Base-by-base conservation (phyloP, 2,888 invertebrate genomes). In the Drosophila fulvimacula region DNA sequence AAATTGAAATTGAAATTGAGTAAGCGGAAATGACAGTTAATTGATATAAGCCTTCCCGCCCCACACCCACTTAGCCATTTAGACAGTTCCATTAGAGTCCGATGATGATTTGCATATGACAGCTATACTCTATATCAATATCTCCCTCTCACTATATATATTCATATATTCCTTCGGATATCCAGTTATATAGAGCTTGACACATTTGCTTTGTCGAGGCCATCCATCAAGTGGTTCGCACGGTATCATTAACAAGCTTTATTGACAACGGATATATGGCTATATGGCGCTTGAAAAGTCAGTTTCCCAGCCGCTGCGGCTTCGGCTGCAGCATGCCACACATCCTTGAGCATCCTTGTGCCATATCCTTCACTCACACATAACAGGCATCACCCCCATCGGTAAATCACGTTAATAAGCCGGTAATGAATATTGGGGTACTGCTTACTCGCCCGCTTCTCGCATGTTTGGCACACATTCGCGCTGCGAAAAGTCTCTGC, bases 401-500 rank as follows among this genome's bases (percentile, higher is more conserved):
- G 76, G 88, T 83, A 86, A 86, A 86, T 86, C 86, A 86, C 86
- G 79, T 72, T 86, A 86, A 86, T 86, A 86, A 85, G 83, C 83
- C 76, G 71, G 88, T 83, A 83, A 88, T 83, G 88, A 83, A 78
- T 80, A 80, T 82, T 76, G 60, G 49, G 27, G 46, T 49, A 38
- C 52, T 41, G 51, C 36, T 13, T 0, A 13, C n/a, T 24, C 44
- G 32, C 44, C 55, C 39, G 36, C 36, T 36, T 51, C 53, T 88
- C 80, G 85, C 85, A 89, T 85, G 85, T 82, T 85, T 85, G 85
- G 87, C 87, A 81, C 89, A 85, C 89, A 85, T 85, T 82, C 68
- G 48, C 65, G 53, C 60, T 73, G 69, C 76, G 21, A 48, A 41
- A 75, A 59, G 9, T 38, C 36, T 38, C 11, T 5, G 15, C 1